These are phyloP conservation scores for Notarius quadriscutis DNA, from an alignment of 2,113 vertebrate species.

Conservation along the genomic window DNA sequence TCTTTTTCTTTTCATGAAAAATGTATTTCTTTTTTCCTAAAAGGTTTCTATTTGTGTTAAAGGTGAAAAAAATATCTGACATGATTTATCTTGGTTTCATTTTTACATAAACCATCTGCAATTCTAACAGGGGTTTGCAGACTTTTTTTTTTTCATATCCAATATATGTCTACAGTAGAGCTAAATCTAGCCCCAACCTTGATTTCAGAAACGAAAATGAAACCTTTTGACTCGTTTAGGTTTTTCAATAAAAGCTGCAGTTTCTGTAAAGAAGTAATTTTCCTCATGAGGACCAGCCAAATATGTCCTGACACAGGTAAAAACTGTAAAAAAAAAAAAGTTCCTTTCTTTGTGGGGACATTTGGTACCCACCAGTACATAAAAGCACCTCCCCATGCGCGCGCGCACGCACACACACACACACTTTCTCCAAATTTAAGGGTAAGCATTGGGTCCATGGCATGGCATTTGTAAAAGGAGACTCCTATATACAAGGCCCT, in stretches of 20 bases:
- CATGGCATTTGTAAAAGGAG: not conserved
- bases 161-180: not conserved
- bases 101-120: not conserved
- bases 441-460: not conserved
- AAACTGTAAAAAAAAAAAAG: not conserved
- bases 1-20: too few species aligned
- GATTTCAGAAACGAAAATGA: not conserved
- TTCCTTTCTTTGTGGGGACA: not conserved
- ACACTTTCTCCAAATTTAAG: not conserved
- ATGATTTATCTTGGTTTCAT: not conserved
- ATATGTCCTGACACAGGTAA: not conserved
- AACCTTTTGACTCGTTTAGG: not conserved
- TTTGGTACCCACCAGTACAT: not conserved
- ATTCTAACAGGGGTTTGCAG: not conserved
- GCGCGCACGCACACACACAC: not conserved
- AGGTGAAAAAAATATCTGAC: not conserved
- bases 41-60: not conserved
- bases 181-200: not conserved
- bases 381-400: not conserved
- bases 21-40: not conserved
- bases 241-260: not conserved
- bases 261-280: not conserved
- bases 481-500: not conserved
- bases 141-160: not conserved
- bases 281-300: not conserved